phyloP scores from a whole-genome alignment of 2,797 vertebrate species.

The Oreortyx pictus region DNA sequence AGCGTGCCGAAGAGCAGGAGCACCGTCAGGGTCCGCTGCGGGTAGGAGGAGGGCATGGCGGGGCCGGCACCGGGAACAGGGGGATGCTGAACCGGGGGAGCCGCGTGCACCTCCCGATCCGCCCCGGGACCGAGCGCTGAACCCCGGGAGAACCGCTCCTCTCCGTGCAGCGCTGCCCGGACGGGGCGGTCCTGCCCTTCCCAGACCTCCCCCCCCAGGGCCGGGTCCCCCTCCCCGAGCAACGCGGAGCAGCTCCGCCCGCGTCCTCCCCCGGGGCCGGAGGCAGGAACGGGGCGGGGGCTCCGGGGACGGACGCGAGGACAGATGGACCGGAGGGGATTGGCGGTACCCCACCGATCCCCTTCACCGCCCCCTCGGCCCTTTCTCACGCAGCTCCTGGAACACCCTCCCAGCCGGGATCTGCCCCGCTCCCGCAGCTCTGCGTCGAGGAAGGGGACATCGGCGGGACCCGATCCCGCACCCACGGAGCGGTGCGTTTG shows the following conservation, averaged over 20 bases:
- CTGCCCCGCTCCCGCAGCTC: neutral
- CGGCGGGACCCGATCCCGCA: neutral
- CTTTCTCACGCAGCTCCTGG: neutral
- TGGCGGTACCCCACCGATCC: neutral
- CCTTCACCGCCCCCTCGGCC: neutral
- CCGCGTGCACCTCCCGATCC: no score
- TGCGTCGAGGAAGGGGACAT: neutral
- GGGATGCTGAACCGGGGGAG: no score
- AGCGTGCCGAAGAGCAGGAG: constrained; percentile 20
- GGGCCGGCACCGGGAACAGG: no score
- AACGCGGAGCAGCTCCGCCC: neutral
- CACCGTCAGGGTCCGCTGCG: neutral
- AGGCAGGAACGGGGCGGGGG: neutral
- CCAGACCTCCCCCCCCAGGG: neutral
- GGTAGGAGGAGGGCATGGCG: neutral
- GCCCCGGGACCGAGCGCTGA: no score
- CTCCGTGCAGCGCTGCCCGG: neutral
- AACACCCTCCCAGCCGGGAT: neutral
- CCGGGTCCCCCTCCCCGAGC: no score
- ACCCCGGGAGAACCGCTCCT: no score
- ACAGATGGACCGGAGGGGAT: neutral
- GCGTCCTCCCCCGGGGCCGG: neutral
- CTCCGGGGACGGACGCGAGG: neutral
- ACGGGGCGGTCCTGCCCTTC: neutral
- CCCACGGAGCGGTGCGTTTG: accelerated